Evolutionary conservation across 2,113 vertebrate species (phyloP).

Genomic region (Gallinago undulata): DNA sequence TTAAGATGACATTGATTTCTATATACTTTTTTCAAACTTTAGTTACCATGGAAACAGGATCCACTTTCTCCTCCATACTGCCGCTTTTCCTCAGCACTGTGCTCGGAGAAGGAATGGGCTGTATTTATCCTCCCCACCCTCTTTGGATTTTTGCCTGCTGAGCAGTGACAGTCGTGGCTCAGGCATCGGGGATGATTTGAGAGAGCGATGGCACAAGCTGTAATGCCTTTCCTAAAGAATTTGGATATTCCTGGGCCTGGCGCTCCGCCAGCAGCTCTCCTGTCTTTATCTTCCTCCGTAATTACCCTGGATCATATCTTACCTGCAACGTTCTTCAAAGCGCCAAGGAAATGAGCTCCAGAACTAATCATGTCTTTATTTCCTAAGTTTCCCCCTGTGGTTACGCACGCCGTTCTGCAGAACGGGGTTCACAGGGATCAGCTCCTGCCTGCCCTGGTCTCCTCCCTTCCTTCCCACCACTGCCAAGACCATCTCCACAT

Average conservation of each 20-base stretch:
- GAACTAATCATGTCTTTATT: conserved; percentile 41
- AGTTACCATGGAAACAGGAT: conserved; percentile 52
- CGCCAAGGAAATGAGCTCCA: conserved; percentile 45
- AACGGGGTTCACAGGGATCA: background rate
- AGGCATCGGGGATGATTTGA: background rate
- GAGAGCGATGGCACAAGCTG: background rate
- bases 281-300: background rate
- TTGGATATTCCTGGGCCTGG: background rate
- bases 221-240: background rate
- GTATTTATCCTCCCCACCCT: background rate
- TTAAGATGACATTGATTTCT: conserved; percentile 6
- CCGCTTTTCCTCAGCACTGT: background rate
- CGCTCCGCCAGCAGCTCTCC: background rate
- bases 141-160: background rate
- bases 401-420: rapidly evolving
- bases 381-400: background rate
- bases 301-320: conserved; percentile 38
- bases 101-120: background rate
- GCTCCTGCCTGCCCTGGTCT: background rate
- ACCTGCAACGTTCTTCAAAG: conserved; percentile 40
- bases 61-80: background rate
- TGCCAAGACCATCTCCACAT: background rate
- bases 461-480: background rate
- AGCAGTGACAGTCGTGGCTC: background rate
- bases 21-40: conserved; percentile 33